Conservation (phyloP, 2,797 vertebrate species). For the Gastrophryne carolinensis region DNA sequence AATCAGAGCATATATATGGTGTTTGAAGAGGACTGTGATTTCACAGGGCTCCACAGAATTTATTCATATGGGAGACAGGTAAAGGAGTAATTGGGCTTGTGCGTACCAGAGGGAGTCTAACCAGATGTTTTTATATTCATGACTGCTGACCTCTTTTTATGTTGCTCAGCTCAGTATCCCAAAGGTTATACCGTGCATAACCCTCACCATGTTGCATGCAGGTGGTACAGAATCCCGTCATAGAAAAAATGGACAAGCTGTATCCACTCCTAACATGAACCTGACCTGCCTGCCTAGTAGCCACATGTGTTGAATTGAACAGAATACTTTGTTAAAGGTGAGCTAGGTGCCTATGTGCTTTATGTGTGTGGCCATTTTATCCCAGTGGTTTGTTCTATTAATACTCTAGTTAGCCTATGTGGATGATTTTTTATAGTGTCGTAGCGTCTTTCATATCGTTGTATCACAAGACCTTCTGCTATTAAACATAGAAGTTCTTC, state of each 20-base stretch:
- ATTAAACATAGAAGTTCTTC: no score
- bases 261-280: neutral
- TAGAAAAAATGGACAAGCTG: neutral
- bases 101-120: neutral
- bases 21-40: slow-evolving; percentile 7
- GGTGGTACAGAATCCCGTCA: neutral
- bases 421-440: no score
- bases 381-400: no score
- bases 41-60: slow-evolving; percentile 2
- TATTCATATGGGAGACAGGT: slow-evolving; percentile 34
- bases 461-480: no score
- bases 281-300: neutral
- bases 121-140: slow-evolving; percentile 43
- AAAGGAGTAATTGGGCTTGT: slow-evolving; percentile 1
- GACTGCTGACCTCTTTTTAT: slow-evolving; percentile 1
- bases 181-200: slow-evolving; percentile 10
- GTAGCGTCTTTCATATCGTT: no score
- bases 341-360: no score
- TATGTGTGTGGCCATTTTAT: no score
- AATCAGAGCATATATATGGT: slow-evolving; percentile 14
- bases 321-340: neutral
- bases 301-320: neutral
- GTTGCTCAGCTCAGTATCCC: slow-evolving; percentile 5
- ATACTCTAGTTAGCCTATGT: no score
- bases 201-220: slow-evolving; percentile 6